Base-by-base conservation (phyloP, 2,113 vertebrate species). In the Neomonachus schauinslandi region DNA sequence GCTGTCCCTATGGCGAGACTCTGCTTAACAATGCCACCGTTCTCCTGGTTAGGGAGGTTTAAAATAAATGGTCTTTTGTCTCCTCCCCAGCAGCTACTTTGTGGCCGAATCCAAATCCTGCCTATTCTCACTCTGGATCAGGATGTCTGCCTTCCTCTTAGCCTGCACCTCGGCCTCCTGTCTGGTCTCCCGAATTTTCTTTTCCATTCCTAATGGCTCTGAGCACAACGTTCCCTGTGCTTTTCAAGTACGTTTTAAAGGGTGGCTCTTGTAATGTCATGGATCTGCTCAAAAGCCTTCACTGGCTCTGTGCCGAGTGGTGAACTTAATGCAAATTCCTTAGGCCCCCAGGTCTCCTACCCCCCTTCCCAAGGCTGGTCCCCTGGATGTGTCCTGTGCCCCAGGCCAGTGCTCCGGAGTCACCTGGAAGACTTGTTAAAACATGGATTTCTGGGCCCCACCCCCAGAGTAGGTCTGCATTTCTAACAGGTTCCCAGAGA, bases 261-360 rank as follows among this genome's bases (percentile, higher is more conserved):
- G 18, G 26, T 2, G n/a, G 21, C 65, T 95, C 46, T 55, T 85
- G 15, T 1, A 36, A 3, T 21, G 5, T 18, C 46, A 8, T 36
- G 3, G 6, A 22, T 57, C 26, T 79, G 69, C 49, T 84, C 55
- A 76, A 61, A 93, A 74, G 8, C 42, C 26, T 81, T 22, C 9
- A 5, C 2, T 10, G 33, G 26, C 39, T 79, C 3, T n/a, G 24
- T 6, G 0, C 2, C 28, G 24, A 61, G 22, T 14, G 49, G 63
- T 26, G 13, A 81, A 2, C 53, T 19, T 10, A 0, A 31, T n/a
- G 57, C 69, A 26, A 72, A 39, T 39, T 74, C 51, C 36, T 63
- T 18, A 55, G 7, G 39, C 16, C 26, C 61, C 26, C 12, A 0
- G 39, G 12, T 80, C 42, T 53, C 49, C 67, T 63, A 31, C 21